These are phyloP conservation scores for Ophioninae sp. DNA, from an alignment of 2,888 invertebrate genomes.

Conservation along the genomic window DNA sequence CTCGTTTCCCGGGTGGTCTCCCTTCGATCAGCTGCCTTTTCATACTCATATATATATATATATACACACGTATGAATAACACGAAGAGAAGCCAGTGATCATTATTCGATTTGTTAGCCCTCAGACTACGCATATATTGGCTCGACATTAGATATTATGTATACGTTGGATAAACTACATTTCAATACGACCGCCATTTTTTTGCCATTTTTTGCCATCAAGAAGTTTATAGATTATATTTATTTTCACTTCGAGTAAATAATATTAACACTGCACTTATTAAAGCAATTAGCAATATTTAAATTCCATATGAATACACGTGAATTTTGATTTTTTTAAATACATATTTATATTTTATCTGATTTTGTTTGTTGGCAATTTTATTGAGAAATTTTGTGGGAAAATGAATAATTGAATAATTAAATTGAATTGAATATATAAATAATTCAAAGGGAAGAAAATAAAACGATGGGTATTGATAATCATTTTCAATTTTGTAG, in stretches of 20 bases:
- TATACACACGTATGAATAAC: constrained; percentile 21
- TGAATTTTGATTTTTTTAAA: no score
- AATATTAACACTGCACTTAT: no score
- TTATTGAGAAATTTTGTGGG: no score
- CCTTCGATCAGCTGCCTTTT: constrained; percentile 42
- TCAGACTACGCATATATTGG: constrained; percentile 5
- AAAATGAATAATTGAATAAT: no score
- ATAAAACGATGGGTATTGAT: no score
- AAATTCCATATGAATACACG: no score
- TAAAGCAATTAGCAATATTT: no score
- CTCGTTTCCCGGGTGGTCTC: constrained; percentile 59
- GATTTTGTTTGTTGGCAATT: no score
- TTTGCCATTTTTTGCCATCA: background rate
- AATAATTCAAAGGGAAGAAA: no score
- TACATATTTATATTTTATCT: no score
- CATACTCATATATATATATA: constrained; percentile 16
- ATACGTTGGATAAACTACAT: background rate
- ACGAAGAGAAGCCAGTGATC: constrained; percentile 15
- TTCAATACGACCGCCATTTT: background rate
- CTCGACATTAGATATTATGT: background rate
- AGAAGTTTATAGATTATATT: background rate
- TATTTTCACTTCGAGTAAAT: background rate
- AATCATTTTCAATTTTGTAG: no score
- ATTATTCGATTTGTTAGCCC: constrained; percentile 42
- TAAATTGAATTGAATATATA: no score